phyloP scores from a whole-genome alignment of 2,888 invertebrate genomes.

The Sycophila texana region DNA sequence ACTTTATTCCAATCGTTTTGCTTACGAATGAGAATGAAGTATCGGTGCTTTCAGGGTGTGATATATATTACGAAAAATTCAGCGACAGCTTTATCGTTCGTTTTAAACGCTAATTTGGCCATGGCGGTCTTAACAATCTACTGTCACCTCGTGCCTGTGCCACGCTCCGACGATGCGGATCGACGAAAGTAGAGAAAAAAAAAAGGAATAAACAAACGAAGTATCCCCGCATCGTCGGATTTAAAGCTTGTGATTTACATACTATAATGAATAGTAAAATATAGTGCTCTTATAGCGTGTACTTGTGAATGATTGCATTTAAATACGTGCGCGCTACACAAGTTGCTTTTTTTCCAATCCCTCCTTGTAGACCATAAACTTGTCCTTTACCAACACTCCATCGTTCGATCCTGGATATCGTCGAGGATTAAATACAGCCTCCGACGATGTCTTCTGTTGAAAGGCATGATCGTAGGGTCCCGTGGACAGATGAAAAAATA shows the following conservation, averaged over 20 bases:
- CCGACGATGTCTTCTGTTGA: slow-evolving; percentile 21
- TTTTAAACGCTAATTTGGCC: slow-evolving; percentile 59
- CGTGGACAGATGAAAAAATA: no score
- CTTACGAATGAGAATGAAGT: slow-evolving; percentile 23
- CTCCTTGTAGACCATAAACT: slow-evolving; percentile 6
- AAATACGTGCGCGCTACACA: slow-evolving; percentile 40
- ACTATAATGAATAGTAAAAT: slow-evolving; percentile 39
- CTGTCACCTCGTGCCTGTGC: slow-evolving; percentile 37
- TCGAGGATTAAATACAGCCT: slow-evolving; percentile 23
- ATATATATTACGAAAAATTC: background rate
- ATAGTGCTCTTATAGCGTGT: slow-evolving; percentile 38
- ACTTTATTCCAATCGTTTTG: slow-evolving; percentile 60
- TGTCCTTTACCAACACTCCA: background rate
- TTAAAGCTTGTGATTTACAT: slow-evolving; percentile 16
- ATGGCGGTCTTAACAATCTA: slow-evolving; percentile 61
- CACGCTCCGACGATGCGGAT: slow-evolving; percentile 12
- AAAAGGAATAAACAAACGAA: background rate
- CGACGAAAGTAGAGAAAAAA: background rate
- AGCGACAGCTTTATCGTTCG: background rate
- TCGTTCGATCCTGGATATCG: slow-evolving; percentile 23
- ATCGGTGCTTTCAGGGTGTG: background rate
- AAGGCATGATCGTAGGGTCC: background rate
- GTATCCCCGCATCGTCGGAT: slow-evolving; percentile 6
- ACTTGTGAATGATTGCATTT: slow-evolving; percentile 29
- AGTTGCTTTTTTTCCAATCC: slow-evolving; percentile 15